These are phyloP conservation scores for Ceratosolen fusciceps DNA, from an alignment of 1,140 invertebrate genomes.

Conservation along the genomic window DNA sequence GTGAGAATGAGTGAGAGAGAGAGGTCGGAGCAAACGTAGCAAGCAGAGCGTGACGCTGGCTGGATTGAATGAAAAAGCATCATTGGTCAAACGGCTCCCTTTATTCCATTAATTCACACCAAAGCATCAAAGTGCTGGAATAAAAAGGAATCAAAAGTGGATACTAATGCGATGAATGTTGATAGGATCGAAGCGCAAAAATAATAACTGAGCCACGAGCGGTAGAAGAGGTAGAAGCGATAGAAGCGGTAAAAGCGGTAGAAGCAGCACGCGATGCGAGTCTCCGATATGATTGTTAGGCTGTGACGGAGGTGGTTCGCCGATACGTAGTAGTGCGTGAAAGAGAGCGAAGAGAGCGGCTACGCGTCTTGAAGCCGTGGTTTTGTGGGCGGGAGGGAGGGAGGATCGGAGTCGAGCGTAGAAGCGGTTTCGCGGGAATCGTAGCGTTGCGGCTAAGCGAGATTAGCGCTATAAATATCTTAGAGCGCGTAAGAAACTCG, in stretches of 20 bases:
- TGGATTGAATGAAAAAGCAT: too few species aligned
- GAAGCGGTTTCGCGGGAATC: slow-evolving; percentile 52
- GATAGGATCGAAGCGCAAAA: slow-evolving; percentile 16
- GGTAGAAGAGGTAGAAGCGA: too few species aligned
- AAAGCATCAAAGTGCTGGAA: neutral
- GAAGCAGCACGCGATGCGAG: slow-evolving; percentile 17
- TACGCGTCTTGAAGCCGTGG: too few species aligned
- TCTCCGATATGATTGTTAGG: slow-evolving; percentile 16
- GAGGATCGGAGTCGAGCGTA: slow-evolving; percentile 23
- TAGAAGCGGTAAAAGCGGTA: too few species aligned
- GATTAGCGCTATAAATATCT: slow-evolving; percentile 66
- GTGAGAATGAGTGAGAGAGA: neutral
- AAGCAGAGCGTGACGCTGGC: neutral
- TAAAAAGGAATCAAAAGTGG: neutral
- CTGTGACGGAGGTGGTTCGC: neutral
- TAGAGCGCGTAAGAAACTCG: slow-evolving; percentile 21
- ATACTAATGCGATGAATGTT: neutral
- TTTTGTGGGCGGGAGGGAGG: neutral
- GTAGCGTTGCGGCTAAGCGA: slow-evolving; percentile 59
- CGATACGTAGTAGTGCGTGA: neutral
- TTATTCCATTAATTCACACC: neutral
- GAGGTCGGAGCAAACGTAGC: neutral
- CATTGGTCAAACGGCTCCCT: neutral
- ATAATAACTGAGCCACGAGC: neutral
- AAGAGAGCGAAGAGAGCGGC: slow-evolving; percentile 12